These are phyloP conservation scores for Synanthedon vespiformis DNA, from an alignment of 2,888 invertebrate species.

Conservation along the genomic window DNA sequence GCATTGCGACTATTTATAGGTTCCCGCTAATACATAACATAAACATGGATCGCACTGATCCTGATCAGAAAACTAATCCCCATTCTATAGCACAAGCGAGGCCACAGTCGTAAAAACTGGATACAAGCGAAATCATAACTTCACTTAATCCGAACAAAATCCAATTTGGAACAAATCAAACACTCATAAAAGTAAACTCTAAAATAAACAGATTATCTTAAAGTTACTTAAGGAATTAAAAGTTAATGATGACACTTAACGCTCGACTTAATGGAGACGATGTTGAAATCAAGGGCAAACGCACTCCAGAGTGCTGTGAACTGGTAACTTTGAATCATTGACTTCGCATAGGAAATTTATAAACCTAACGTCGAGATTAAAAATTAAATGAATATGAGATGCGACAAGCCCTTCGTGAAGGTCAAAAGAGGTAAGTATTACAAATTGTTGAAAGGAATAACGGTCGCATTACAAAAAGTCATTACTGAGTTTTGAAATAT, in stretches of 20 bases:
- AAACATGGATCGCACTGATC: not conserved
- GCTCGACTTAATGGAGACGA: not conserved
- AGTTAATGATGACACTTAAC: not conserved
- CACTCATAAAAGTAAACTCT: not conserved
- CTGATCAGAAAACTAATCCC: not conserved
- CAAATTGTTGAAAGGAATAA: slow-evolving; percentile 7
- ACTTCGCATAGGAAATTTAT: not conserved
- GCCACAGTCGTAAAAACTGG: not conserved
- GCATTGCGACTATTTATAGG: not conserved
- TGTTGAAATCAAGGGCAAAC: not conserved
- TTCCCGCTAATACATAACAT: not conserved
- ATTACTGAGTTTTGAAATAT: slow-evolving; percentile 13
- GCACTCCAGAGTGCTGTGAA: not conserved
- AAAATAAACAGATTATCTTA: not conserved
- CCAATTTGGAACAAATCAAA: not conserved
- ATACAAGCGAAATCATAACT: not conserved
- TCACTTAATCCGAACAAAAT: not conserved
- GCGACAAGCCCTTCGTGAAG: not conserved
- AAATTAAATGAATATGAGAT: not conserved
- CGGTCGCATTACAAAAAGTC: slow-evolving; percentile 13
- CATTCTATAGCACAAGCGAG: not conserved
- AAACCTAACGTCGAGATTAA: not conserved
- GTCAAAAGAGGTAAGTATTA: slow-evolving; percentile 1
- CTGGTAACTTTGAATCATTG: not conserved
- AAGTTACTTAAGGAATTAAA: not conserved